Evolutionary conservation across 2,797 vertebrate species (phyloP).

Genomic region (Clarias pachynema): DNA sequence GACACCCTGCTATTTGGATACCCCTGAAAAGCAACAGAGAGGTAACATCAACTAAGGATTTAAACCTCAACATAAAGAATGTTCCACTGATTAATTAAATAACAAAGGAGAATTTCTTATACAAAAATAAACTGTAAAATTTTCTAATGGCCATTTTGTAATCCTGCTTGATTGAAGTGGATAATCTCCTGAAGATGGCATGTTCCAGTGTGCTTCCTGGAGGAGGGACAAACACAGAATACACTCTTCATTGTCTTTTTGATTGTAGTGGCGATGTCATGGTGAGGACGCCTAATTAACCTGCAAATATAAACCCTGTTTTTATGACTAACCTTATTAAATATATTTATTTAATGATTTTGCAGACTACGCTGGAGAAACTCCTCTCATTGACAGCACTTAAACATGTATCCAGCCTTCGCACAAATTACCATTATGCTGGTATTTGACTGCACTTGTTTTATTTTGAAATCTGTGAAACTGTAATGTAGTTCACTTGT

Average conservation of each 20-base stretch:
- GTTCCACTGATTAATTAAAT: background rate
- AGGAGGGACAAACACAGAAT: constrained; percentile 85
- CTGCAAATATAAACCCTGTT: background rate
- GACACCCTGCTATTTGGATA: constrained; percentile 83
- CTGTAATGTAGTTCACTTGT: background rate
- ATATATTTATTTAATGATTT: constrained; percentile 11
- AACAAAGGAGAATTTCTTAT: background rate
- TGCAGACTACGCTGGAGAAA: constrained; percentile 80
- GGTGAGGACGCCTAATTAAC: constrained; percentile 73
- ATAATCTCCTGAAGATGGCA: constrained; percentile 85
- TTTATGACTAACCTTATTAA: background rate
- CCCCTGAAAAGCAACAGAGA: constrained; percentile 79
- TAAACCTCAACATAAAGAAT: background rate
- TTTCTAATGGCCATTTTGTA: constrained; percentile 7
- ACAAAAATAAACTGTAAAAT: constrained; percentile 5
- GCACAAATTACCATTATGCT: constrained; percentile 85
- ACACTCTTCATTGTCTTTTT: constrained; percentile 87
- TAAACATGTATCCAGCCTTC: constrained; percentile 76
- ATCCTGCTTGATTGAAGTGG: constrained; percentile 72
- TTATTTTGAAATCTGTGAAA: background rate
- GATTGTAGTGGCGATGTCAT: constrained; percentile 88
- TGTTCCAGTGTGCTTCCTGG: constrained; percentile 87
- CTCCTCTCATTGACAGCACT: constrained; percentile 76
- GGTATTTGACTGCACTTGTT: constrained; percentile 68
- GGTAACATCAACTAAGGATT: constrained; percentile 67